Conservation (phyloP, 1,140 invertebrate genomes). For the Lordiphosa clarofinis region DNA sequence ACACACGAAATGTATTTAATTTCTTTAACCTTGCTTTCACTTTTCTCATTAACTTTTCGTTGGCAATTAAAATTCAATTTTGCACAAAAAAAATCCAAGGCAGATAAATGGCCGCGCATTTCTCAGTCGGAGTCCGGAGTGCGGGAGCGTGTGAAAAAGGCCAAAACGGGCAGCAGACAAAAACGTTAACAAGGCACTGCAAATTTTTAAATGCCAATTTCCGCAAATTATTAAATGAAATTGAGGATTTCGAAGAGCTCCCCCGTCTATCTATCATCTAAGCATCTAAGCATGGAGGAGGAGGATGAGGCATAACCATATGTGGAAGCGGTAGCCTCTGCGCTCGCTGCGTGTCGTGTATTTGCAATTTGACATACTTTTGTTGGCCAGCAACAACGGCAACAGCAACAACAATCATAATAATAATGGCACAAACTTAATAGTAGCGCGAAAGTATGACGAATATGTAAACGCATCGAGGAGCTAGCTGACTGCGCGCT, state of each 20-base stretch:
- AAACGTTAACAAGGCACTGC: constrained; percentile 62
- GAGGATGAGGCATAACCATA: background rate
- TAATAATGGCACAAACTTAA: constrained; percentile 71
- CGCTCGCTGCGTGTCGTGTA: constrained; percentile 55
- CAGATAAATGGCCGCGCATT: constrained; percentile 65
- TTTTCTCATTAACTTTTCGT: constrained; percentile 77
- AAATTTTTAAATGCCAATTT: constrained; percentile 78
- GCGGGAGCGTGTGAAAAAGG: constrained; percentile 71
- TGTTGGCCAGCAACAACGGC: constrained; percentile 37
- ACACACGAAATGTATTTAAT: constrained; percentile 51
- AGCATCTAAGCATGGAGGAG: constrained; percentile 31
- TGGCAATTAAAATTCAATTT: constrained; percentile 77
- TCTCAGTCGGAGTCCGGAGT: constrained; percentile 33
- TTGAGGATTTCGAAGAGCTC: constrained; percentile 58
- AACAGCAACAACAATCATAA: constrained; percentile 59
- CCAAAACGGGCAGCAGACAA: constrained; percentile 28
- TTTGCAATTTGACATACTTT: constrained; percentile 75
- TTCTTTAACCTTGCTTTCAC: constrained; percentile 77
- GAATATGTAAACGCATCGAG: constrained; percentile 67
- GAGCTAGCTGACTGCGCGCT: constrained; percentile 30
- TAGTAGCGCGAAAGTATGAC: constrained; percentile 75
- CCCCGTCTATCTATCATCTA: constrained; percentile 46
- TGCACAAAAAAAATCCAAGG: constrained; percentile 34
- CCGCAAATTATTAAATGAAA: constrained; percentile 77
- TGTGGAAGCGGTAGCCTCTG: constrained; percentile 14